These are phyloP conservation scores for Sarcophaga rosellei DNA, from an alignment of 2,888 invertebrate species.

Conservation along the genomic window DNA sequence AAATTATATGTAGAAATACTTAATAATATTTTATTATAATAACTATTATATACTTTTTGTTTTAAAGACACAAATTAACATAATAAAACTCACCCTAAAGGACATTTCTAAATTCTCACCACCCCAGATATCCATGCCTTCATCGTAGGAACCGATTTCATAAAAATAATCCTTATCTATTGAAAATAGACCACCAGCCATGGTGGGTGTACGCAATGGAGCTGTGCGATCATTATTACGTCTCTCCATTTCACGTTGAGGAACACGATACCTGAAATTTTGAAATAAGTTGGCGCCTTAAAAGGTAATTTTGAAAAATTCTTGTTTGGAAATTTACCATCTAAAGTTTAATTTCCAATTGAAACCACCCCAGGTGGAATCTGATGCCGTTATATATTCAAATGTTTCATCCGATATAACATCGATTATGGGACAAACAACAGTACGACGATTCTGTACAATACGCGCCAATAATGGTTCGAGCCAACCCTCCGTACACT, in stretches of 20 bases:
- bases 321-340: conserved; percentile 85
- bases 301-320: conserved; percentile 7
- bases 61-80: neutral
- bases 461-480: conserved; percentile 96
- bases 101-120: conserved; percentile 83
- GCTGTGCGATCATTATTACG: conserved; percentile 95
- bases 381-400: conserved; percentile 99
- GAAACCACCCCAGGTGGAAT: conserved; percentile 99
- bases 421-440: conserved; percentile 99
- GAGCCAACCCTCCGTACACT: conserved; percentile 96
- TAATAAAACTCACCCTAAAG: conserved; percentile 80
- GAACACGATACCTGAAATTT: conserved; percentile 93
- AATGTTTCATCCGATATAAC: conserved; percentile 99
- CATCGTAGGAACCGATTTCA: conserved; percentile 98
- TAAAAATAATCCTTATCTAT: conserved; percentile 98
- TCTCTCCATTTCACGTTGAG: conserved; percentile 97
- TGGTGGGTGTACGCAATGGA: conserved; percentile 97
- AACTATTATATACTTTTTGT: no score
- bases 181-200: conserved; percentile 98
- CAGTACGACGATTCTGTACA: conserved; percentile 94
- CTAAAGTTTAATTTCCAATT: conserved; percentile 99
- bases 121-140: conserved; percentile 99
- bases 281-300: no score
- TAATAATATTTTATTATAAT: neutral
- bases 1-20: neutral